A percentile compares a stretch with the other conserved stretches of the same genome.
Conservation (phyloP, 2,888 invertebrate species). For the Shargacucullia verbasci region DNA sequence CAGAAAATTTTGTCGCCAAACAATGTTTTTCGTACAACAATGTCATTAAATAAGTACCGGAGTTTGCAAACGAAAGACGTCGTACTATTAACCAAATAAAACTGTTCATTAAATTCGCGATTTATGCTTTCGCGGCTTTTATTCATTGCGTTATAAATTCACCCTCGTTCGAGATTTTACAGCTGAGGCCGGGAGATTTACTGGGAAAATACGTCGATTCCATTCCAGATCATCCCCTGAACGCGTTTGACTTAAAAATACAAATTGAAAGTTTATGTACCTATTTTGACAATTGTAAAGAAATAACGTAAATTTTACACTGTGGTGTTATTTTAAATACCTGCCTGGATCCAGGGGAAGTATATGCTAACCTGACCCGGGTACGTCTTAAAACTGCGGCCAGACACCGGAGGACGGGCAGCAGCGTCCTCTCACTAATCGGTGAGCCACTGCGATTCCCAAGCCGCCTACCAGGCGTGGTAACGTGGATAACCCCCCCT, state of each 20-base stretch:
- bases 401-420: no score
- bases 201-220: constrained; percentile 50
- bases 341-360: no score
- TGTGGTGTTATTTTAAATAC: no score
- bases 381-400: no score
- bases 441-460: no score
- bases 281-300: no score
- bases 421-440: no score
- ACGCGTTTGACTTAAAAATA: constrained; percentile 49
- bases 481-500: no score
- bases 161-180: constrained; percentile 62
- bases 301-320: no score
- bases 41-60: constrained; percentile 68
- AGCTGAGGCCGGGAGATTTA: constrained; percentile 58
- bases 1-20: constrained; percentile 74
- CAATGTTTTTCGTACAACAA: constrained; percentile 72
- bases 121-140: constrained; percentile 72
- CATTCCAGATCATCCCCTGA: constrained; percentile 52
- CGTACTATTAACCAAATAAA: constrained; percentile 58
- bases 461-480: no score
- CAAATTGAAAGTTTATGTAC: constrained; percentile 30
- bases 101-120: constrained; percentile 70
- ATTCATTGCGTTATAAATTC: constrained; percentile 71
- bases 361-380: no score
- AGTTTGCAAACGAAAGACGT: constrained; percentile 50